These are phyloP conservation scores for Poeciliopsis turrubarensis DNA, from an alignment of 2,113 vertebrate species.

Conservation along the genomic window DNA sequence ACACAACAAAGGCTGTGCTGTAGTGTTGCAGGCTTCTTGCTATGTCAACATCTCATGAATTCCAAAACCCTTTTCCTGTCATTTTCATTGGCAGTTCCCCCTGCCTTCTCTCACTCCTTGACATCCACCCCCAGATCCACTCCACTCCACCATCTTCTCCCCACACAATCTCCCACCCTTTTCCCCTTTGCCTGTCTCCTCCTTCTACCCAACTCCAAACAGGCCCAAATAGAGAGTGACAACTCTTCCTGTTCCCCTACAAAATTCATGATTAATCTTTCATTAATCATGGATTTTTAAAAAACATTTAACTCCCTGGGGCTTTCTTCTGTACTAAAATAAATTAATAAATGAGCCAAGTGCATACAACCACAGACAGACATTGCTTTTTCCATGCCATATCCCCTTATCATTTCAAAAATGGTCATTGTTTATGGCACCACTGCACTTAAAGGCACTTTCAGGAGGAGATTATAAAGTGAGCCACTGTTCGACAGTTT, in stretches of 20 bases:
- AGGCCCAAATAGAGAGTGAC: slow-evolving; percentile 79
- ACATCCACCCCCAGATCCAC: slow-evolving; percentile 56
- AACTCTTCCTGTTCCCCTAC: slow-evolving; percentile 77
- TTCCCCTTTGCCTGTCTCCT: slow-evolving; percentile 56
- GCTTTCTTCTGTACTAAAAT: slow-evolving; percentile 73
- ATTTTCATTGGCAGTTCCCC: slow-evolving; percentile 45
- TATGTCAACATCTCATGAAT: slow-evolving; percentile 68
- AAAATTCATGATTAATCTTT: slow-evolving; percentile 83
- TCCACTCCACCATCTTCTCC: slow-evolving; percentile 11
- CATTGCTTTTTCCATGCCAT: slow-evolving; percentile 60
- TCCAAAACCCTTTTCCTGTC: slow-evolving; percentile 47
- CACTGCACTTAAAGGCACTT: slow-evolving; percentile 63
- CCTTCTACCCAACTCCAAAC: slow-evolving; percentile 55
- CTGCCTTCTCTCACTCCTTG: slow-evolving; percentile 45
- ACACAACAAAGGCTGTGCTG: slow-evolving; percentile 43
- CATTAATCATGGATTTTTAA: slow-evolving; percentile 77
- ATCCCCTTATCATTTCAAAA: slow-evolving; percentile 59
- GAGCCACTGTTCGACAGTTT: slow-evolving; percentile 54
- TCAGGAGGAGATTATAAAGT: slow-evolving; percentile 61
- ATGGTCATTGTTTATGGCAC: slow-evolving; percentile 78
- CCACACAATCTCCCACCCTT: slow-evolving; percentile 39
- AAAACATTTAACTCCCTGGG: slow-evolving; percentile 73
- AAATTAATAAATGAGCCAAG: slow-evolving; percentile 73
- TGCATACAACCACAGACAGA: slow-evolving; percentile 51
- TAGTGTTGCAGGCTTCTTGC: slow-evolving; percentile 48